phyloP scores from a whole-genome alignment of 2,113 vertebrate genomes.

The Colius striatus region DNA sequence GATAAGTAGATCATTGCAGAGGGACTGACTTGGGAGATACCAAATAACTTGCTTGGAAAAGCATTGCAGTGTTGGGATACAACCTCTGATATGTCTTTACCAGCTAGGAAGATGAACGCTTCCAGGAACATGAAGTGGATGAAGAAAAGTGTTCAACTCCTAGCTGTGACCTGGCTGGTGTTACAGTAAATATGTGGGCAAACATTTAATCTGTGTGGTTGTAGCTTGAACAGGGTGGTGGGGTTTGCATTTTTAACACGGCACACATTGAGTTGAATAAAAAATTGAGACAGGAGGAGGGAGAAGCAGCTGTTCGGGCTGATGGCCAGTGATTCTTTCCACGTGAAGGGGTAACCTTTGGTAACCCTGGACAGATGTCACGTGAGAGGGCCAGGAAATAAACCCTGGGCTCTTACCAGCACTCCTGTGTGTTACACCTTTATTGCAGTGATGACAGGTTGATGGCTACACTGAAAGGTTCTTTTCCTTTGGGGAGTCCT shows the following conservation, averaged over 20 bases:
- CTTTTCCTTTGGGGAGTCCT: conserved; percentile 77
- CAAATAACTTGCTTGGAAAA: neutral
- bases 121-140: neutral
- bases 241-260: neutral
- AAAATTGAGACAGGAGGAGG: conserved; percentile 11
- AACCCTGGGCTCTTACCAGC: conserved; percentile 54
- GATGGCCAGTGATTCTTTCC: conserved; percentile 42
- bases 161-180: fast-evolving
- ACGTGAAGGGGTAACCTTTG: conserved; percentile 53
- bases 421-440: conserved; percentile 67
- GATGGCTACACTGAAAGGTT: conserved; percentile 77
- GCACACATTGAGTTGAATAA: neutral
- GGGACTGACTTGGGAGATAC: neutral
- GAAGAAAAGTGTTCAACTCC: neutral
- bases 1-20: neutral
- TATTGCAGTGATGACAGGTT: conserved; percentile 80
- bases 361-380: conserved; percentile 53
- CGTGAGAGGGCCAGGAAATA: conserved; percentile 60
- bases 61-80: neutral
- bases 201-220: neutral
- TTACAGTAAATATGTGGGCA: neutral
- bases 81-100: fast-evolving
- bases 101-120: neutral
- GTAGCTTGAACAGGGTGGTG: neutral
- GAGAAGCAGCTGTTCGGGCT: conserved; percentile 1